Percentiles rank a stretch among this genome's conserved stretches.
Evolutionary conservation across 1,140 invertebrate species (phyloP).

Genomic region (Pentalonia nigronervosa): DNA sequence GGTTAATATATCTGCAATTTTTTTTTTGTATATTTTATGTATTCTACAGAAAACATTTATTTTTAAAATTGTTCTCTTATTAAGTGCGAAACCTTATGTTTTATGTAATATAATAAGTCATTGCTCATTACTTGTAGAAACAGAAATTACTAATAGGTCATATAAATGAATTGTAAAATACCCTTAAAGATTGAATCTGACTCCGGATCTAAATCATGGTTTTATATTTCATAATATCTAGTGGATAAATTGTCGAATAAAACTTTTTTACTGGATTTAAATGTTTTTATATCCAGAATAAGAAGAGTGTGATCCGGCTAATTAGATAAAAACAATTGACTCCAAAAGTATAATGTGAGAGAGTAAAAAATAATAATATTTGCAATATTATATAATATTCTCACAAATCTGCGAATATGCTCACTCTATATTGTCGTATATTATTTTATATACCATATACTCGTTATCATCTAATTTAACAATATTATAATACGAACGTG

Average conservation of each 20-base stretch:
- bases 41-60: no score
- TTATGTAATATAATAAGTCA: no score
- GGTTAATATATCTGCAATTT: no score
- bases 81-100: background rate
- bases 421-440: background rate
- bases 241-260: background rate
- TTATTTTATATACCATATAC: background rate
- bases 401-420: background rate
- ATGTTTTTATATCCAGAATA: background rate
- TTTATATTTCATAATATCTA: background rate
- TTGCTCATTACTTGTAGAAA: background rate
- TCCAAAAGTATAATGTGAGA: background rate
- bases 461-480: background rate
- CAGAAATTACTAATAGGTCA: background rate
- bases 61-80: background rate
- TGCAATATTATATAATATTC: background rate
- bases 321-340: background rate
- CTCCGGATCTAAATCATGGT: no score
- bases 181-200: no score
- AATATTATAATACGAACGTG: background rate
- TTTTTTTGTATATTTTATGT: no score
- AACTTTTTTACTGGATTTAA: background rate
- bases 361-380: background rate
- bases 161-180: background rate
- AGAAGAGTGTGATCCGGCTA: background rate